These are phyloP conservation scores for Choristoneura fumiferana DNA, from an alignment of 1,140 invertebrate genomes.

Conservation along the genomic window DNA sequence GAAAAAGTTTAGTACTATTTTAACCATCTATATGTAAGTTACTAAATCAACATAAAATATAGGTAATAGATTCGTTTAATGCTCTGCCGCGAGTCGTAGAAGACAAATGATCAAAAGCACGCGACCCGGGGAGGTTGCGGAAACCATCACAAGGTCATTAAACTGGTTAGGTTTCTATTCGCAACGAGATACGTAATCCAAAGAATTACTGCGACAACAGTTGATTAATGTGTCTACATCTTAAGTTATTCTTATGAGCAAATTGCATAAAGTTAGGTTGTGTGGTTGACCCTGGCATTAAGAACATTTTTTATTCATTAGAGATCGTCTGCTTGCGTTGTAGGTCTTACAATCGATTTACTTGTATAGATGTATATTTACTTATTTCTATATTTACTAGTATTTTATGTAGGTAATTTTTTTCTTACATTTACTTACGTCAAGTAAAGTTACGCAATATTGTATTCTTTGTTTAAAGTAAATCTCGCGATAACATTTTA, in stretches of 20 bases:
- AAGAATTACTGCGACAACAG: slow-evolving; percentile 22
- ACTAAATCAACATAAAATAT: background rate
- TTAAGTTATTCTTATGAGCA: too few relatives aligned
- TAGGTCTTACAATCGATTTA: too few relatives aligned
- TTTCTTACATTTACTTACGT: too few relatives aligned
- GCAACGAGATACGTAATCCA: slow-evolving; percentile 31
- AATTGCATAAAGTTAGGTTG: background rate
- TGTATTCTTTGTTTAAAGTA: too few relatives aligned
- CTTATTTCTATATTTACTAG: too few relatives aligned
- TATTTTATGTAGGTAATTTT: too few relatives aligned
- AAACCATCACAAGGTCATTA: slow-evolving; percentile 36
- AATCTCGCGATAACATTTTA: too few relatives aligned
- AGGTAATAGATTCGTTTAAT: slow-evolving; percentile 46
- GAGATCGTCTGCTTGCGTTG: background rate
- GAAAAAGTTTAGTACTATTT: background rate
- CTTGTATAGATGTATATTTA: too few relatives aligned
- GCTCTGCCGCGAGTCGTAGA: slow-evolving; percentile 53
- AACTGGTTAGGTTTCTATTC: slow-evolving; percentile 28
- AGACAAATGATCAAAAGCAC: slow-evolving; percentile 55
- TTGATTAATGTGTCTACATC: slow-evolving; percentile 12
- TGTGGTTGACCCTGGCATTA: slow-evolving; percentile 5
- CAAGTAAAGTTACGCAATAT: too few relatives aligned
- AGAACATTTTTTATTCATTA: background rate
- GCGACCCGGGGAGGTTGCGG: slow-evolving; percentile 35
- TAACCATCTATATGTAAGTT: background rate